Base-by-base conservation (phyloP, 2,888 invertebrate species). In the Meloe dianella region DNA sequence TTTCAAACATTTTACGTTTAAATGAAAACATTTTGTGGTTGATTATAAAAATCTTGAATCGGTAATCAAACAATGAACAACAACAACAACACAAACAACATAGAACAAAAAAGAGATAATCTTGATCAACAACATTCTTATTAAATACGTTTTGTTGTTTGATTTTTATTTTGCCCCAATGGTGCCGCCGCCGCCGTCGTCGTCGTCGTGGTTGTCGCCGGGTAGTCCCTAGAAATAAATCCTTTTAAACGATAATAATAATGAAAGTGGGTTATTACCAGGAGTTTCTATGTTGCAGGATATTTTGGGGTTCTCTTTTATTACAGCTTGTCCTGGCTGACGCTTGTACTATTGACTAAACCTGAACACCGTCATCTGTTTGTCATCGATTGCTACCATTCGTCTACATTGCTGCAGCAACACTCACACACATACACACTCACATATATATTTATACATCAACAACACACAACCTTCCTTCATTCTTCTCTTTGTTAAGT, bases 321-420 rank as follows among this genome's bases (percentile, higher is more conserved):
- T 72, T 72, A 67, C 68, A 65, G 68, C 60, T 60, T 57, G 47
- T 63, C 61, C 59, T 60, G 67, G 65, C 67, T 72, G 69, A 63
- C 62, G 64, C 60, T 65, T 64, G 66, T 66, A 68, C 63, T 75
- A 75, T 75, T 72, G 75, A 75, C 75, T 75, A 70, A 75, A 74
- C 72, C 74, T 71, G 70, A 67, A 69, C 66, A 71, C 78, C 81
- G 83, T 83, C 83, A 83, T 84, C 83, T 84, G 83, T 80, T 81
- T 80, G 77, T 79, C 82, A 84, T 84, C 82, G 83, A 84, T 84
- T 83, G 47, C 47, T 47, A 79, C 80, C 81, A 79, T 78, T 80
- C 81, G 79, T 79, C 78, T 79, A 77, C 78, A 77, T 47, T 47
- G 47, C 47, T 47, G 47, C 47, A 47, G 27, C 47, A 47, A 47